A percentile compares a stretch with the other conserved stretches of the same genome.
Conservation (phyloP, 2,888 invertebrate species). For the Laothoe populi region DNA sequence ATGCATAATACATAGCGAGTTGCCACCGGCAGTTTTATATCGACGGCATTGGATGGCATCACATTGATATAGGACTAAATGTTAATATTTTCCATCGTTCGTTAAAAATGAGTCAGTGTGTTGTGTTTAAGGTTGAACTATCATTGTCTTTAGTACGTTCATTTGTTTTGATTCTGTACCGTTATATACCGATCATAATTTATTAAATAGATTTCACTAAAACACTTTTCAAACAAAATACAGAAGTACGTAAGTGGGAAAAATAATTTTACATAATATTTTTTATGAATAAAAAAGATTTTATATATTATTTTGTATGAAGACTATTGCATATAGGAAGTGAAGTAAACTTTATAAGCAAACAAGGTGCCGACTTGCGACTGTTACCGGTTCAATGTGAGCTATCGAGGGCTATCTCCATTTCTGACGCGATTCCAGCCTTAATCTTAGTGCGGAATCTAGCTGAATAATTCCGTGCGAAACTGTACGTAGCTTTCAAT, state of each 20-base stretch:
- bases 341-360: constrained; percentile 9
- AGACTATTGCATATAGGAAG: too few species aligned
- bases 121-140: neutral
- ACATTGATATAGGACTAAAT: constrained; percentile 26
- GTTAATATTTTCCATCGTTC: constrained; percentile 10
- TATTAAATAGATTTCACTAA: too few species aligned
- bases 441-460: constrained; percentile 40
- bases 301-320: neutral
- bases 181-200: too few species aligned
- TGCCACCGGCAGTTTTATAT: constrained; percentile 50
- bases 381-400: constrained; percentile 26
- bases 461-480: constrained; percentile 57
- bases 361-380: constrained; percentile 17
- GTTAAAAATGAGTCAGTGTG: neutral
- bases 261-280: too few species aligned
- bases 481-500: constrained; percentile 69
- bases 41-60: constrained; percentile 15
- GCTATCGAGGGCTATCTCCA: constrained; percentile 36
- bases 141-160: too few species aligned
- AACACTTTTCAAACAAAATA: too few species aligned
- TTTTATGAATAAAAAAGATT: neutral
- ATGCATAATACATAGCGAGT: constrained; percentile 81
- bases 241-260: too few species aligned
- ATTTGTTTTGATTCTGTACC: too few species aligned
- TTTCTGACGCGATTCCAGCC: constrained; percentile 43